These are phyloP conservation scores for Rhinichthys osculus DNA, from an alignment of 2,797 vertebrate genomes.

Conservation along the genomic window DNA sequence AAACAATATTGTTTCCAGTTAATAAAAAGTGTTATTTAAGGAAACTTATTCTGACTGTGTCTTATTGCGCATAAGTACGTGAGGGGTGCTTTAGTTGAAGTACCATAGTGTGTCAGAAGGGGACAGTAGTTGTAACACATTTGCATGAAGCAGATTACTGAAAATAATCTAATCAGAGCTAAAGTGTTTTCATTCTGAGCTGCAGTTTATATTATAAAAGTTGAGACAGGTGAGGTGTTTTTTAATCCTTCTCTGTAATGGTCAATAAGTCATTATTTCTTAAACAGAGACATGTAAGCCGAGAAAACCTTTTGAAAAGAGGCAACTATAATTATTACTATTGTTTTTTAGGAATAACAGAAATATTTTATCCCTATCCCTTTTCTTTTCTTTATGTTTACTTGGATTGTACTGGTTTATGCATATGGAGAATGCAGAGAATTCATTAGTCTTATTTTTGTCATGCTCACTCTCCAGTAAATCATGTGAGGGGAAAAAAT, in stretches of 20 bases:
- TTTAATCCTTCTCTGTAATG: background rate
- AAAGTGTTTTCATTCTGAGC: background rate
- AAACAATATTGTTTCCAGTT: background rate
- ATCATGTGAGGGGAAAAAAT: background rate
- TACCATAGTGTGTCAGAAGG: conserved; percentile 22
- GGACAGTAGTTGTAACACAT: background rate
- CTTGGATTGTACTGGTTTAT: background rate
- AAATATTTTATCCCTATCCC: background rate
- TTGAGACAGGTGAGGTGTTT: background rate
- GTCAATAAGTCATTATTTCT: background rate
- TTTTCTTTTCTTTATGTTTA: background rate
- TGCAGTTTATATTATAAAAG: background rate
- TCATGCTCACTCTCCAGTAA: background rate
- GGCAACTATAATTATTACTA: background rate
- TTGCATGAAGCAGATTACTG: background rate
- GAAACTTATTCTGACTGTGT: background rate
- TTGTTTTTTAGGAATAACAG: background rate
- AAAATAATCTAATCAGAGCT: background rate
- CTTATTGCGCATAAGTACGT: background rate
- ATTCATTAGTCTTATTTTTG: background rate
- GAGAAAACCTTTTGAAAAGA: background rate
- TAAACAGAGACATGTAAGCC: background rate
- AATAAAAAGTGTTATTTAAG: conserved; percentile 41
- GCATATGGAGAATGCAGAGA: background rate
- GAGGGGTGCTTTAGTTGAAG: background rate